Base-by-base conservation (phyloP, 2,113 vertebrate genomes). In the Todiramphus chloris region DNA sequence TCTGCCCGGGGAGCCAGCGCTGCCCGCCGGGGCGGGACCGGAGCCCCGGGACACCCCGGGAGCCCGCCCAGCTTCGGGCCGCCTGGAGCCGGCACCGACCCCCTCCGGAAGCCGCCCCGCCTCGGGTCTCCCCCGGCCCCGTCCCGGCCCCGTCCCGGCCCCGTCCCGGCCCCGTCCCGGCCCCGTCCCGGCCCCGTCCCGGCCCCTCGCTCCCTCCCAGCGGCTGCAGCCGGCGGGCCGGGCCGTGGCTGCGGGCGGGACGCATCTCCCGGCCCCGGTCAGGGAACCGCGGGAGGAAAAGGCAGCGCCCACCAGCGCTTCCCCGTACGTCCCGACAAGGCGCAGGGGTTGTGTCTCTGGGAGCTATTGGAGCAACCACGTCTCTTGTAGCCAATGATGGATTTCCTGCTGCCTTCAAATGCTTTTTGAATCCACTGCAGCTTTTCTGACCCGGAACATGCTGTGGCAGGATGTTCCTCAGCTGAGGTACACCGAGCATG, bases 261-360 rank as follows among this genome's bases (percentile, higher is more conserved):
- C 30, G 15, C n/a, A 11, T 66, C 43, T 37, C 16, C 2, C 33
- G 7, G 79, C 53, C 5, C 4, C 21, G 30, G 10, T 53, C 9
- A 23, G 46, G 39, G n/a, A 51, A 58, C 51, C 5, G 35, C 0
- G 18, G 16, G n/a, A 55, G 60, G 50, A 33, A 27, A 33, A 11
- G 50, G 41, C 60, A 5, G 10, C 0, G 1, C 3, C 1, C 3
- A 9, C 30, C 67, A 27, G 30, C 43, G 11, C 76, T 23, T 4
- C 43, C 11, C 62, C 5, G 4, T 5, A 2, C 3, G 46, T 62
- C 70, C 64, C 55, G 25, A 1, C 23, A 3, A 53, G 35, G 28
- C 51, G 16, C 14, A 11, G 35, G 41, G 11, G 9, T 23, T 39
- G 43, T 27, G 31, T 28, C 63, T 19, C 63, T 44, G 58, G 31